Conservation (phyloP, 2,888 invertebrate species). For the Adelognathus sp. region DNA sequence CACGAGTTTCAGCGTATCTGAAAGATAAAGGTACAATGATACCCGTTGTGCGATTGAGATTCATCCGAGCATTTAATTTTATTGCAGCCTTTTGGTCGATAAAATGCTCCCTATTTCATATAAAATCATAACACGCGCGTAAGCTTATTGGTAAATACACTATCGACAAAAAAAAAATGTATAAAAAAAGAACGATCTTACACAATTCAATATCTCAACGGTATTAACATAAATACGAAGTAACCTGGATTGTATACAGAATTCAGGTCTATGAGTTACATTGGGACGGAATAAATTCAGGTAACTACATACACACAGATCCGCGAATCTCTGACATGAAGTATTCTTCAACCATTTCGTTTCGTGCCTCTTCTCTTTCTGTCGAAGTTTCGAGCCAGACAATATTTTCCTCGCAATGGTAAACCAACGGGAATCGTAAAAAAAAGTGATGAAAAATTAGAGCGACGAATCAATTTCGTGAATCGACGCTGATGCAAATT, state of each 20-base stretch:
- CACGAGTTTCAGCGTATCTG: too few species aligned
- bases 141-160: too few species aligned
- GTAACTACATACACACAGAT: constrained; percentile 1
- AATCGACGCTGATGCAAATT: background rate
- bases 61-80: constrained; percentile 34
- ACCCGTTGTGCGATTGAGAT: constrained; percentile 37
- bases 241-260: background rate
- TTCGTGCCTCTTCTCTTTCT: background rate
- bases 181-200: too few species aligned
- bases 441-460: too few species aligned
- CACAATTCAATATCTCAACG: constrained; percentile 2
- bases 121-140: too few species aligned
- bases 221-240: background rate
- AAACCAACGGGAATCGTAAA: background rate
- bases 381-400: background rate
- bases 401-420: background rate
- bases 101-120: too few species aligned
- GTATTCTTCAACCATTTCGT: background rate
- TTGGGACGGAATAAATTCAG: constrained; percentile 50
- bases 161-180: too few species aligned
- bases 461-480: background rate
- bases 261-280: constrained; percentile 33
- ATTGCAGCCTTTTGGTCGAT: constrained; percentile 50
- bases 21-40: too few species aligned
- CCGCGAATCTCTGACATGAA: background rate